These are phyloP conservation scores for Auanema freiburgensis DNA, from an alignment of 2,888 invertebrate genomes.

Conservation along the genomic window DNA sequence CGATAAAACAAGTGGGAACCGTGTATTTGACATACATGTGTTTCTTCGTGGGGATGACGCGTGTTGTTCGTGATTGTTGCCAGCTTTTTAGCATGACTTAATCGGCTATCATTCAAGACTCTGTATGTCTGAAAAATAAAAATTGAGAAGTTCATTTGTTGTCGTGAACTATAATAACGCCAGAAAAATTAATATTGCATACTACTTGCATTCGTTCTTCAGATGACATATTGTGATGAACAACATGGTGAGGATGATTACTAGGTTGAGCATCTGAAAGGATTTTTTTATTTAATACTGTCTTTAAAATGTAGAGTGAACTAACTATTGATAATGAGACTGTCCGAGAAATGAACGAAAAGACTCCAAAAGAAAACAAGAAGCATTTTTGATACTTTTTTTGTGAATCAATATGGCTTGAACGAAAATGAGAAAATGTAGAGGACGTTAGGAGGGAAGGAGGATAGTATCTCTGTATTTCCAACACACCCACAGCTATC, in stretches of 20 bases:
- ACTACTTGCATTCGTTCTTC: slow-evolving; percentile 4
- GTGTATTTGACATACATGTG: background rate
- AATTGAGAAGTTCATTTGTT: background rate
- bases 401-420: no score
- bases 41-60: background rate
- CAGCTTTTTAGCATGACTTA: background rate
- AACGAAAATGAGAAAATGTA: no score
- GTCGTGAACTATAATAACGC: background rate
- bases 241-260: slow-evolving; percentile 1
- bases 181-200: background rate
- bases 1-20: no score
- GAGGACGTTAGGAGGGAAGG: no score
- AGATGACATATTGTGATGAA: slow-evolving; percentile 1
- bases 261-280: slow-evolving; percentile 1
- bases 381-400: no score
- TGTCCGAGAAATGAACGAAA: no score
- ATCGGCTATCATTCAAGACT: background rate
- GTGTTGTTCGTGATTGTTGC: slow-evolving; percentile 1
- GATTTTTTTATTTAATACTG: background rate
- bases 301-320: no score
- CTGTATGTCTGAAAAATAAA: background rate
- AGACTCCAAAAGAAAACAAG: no score
- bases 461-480: no score
- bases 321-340: no score
- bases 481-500: no score